Evolutionary conservation across 2,797 vertebrate genomes (phyloP).

Genomic region (Pipistrellus pipistrellus): DNA sequence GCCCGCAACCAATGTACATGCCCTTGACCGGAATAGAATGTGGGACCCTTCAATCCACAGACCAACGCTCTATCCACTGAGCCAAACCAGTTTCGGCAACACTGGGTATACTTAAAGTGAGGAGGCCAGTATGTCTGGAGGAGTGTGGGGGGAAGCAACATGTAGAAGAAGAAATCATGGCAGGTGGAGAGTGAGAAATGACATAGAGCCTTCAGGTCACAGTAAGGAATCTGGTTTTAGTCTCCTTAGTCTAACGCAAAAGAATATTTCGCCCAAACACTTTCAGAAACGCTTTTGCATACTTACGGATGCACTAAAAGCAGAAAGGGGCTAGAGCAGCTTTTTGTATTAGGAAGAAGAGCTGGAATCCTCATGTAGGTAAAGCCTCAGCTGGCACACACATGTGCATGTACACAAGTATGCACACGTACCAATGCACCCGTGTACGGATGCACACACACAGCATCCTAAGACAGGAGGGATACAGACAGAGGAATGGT

Average conservation of each 20-base stretch:
- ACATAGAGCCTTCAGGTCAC: fast-evolving
- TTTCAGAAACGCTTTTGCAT: background rate
- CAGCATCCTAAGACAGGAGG: background rate
- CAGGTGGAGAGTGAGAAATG: background rate
- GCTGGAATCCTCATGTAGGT: background rate
- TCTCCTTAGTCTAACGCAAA: background rate
- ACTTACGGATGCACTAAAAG: fast-evolving
- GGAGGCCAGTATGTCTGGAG: background rate
- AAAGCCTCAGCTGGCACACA: background rate
- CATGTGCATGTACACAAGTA: too few species aligned
- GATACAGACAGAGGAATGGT: conserved; percentile 33
- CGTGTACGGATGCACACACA: background rate
- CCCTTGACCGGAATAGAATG: too few species aligned
- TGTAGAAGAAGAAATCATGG: background rate
- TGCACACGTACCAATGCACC: background rate
- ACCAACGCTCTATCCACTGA: too few species aligned
- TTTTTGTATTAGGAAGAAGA: background rate
- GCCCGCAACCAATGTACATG: too few species aligned
- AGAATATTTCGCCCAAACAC: background rate
- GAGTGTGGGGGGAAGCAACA: background rate
- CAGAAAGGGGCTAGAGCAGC: background rate
- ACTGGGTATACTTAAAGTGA: too few species aligned
- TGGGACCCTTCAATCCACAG: too few species aligned
- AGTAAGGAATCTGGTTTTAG: background rate
- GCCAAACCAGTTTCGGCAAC: too few species aligned